Evolutionary conservation across 2,797 vertebrate genomes (phyloP).

Genomic region (Gouania willdenowi): DNA sequence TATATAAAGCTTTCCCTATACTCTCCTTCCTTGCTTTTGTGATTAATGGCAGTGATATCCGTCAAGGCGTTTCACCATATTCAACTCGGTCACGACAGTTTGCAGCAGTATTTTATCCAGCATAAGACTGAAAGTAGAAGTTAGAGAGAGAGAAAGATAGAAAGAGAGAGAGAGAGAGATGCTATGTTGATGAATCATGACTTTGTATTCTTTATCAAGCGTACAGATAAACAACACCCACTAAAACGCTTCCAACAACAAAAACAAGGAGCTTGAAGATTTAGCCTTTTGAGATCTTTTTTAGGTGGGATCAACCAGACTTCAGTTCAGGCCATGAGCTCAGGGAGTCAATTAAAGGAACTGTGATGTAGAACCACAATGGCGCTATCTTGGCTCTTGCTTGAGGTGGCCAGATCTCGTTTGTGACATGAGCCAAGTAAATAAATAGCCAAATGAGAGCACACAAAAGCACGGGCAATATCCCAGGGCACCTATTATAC

Average conservation of each 20-base stretch:
- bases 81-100: slow-evolving; percentile 65
- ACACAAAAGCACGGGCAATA: slow-evolving; percentile 64
- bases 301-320: slow-evolving; percentile 55
- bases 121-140: background rate
- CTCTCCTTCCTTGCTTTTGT: slow-evolving; percentile 45
- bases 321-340: slow-evolving; percentile 65
- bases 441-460: slow-evolving; percentile 78
- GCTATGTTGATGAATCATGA: slow-evolving; percentile 25
- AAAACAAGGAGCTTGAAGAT: slow-evolving; percentile 5
- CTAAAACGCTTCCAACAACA: slow-evolving; percentile 14
- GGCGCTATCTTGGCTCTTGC: slow-evolving; percentile 60
- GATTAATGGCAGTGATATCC: slow-evolving; percentile 75
- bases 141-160: too few relatives aligned
- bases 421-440: slow-evolving; percentile 75
- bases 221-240: slow-evolving; percentile 31
- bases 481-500: slow-evolving; percentile 81
- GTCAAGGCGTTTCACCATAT: slow-evolving; percentile 74
- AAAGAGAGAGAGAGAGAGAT: slow-evolving; percentile 3
- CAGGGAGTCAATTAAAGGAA: slow-evolving; percentile 77
- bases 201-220: slow-evolving; percentile 10
- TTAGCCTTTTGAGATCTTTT: slow-evolving; percentile 55
- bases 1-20: slow-evolving; percentile 69
- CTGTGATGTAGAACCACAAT: slow-evolving; percentile 70
- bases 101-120: slow-evolving; percentile 66
- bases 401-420: slow-evolving; percentile 72